These are phyloP conservation scores for Ciconia boyciana DNA, from an alignment of 2,113 vertebrate species.

Conservation along the genomic window DNA sequence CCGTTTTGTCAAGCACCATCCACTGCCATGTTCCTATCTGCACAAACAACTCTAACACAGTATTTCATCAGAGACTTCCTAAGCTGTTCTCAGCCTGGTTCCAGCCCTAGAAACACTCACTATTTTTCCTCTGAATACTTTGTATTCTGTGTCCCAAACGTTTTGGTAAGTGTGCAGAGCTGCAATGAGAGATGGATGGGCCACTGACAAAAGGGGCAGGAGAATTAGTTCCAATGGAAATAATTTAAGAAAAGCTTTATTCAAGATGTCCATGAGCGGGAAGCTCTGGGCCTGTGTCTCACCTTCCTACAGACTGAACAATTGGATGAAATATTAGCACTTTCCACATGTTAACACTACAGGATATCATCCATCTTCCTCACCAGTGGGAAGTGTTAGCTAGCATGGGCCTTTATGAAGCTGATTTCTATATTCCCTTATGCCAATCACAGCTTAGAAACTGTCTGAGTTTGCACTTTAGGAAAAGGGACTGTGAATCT, in stretches of 20 bases:
- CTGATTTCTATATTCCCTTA: conserved; percentile 45
- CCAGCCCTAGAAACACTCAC: background rate
- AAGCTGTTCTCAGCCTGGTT: background rate
- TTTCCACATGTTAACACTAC: conserved; percentile 40
- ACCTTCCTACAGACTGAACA: conserved; percentile 16
- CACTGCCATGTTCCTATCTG: background rate
- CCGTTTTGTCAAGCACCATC: background rate
- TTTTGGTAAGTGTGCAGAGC: background rate
- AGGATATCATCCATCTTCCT: conserved; percentile 49
- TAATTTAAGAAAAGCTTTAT: conserved; percentile 44
- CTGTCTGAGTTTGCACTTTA: background rate
- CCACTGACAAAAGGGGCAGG: conserved; percentile 40
- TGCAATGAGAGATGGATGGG: conserved; percentile 14
- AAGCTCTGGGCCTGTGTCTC: background rate
- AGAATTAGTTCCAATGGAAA: conserved; percentile 54
- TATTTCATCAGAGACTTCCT: background rate
- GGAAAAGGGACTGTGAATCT: background rate
- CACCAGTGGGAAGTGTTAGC: conserved; percentile 21
- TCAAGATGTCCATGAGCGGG: conserved; percentile 30
- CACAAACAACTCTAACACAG: background rate
- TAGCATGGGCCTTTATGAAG: background rate
- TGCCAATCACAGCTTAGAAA: conserved; percentile 20
- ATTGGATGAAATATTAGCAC: conserved; percentile 38
- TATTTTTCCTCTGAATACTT: background rate
- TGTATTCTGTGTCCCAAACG: background rate